Evolutionary conservation across 2,888 invertebrate genomes (phyloP).

Genomic region (Mycalesis mineus): DNA sequence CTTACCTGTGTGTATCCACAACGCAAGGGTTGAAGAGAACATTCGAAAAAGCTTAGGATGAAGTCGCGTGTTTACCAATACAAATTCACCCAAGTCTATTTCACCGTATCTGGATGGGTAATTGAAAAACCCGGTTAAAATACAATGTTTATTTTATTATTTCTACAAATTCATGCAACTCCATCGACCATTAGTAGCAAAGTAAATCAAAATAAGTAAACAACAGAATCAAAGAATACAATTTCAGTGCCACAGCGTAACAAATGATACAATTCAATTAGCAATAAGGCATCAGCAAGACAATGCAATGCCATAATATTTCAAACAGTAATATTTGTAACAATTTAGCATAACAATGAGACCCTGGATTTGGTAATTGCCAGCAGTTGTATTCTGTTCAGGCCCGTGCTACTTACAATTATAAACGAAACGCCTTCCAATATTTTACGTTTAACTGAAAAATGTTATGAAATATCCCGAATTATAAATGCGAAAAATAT

Average conservation of each 20-base stretch:
- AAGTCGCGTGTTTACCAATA: too few relatives aligned
- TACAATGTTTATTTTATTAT: too few relatives aligned
- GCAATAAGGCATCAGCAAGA: not conserved
- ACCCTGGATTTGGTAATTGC: conserved; percentile 6
- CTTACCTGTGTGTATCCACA: too few relatives aligned
- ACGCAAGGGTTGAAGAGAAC: too few relatives aligned
- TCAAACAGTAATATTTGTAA: conserved; percentile 10
- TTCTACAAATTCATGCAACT: too few relatives aligned
- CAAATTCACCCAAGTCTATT: too few relatives aligned
- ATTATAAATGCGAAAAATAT: conserved; percentile 6
- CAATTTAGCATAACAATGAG: conserved; percentile 18
- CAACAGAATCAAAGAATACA: too few relatives aligned
- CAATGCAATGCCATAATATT: not conserved
- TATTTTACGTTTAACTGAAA: not conserved
- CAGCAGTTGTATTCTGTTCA: conserved; percentile 4
- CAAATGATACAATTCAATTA: not conserved
- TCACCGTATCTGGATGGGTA: too few relatives aligned
- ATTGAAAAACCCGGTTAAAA: too few relatives aligned
- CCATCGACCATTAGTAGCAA: too few relatives aligned
- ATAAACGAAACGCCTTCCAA: not conserved
- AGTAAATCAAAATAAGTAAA: too few relatives aligned
- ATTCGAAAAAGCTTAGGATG: too few relatives aligned
- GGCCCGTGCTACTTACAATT: conserved; percentile 3
- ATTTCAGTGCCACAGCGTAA: not conserved
- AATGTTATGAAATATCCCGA: conserved; percentile 1